Base-by-base conservation (phyloP, 2,797 vertebrate species). In the Huso huso region DNA sequence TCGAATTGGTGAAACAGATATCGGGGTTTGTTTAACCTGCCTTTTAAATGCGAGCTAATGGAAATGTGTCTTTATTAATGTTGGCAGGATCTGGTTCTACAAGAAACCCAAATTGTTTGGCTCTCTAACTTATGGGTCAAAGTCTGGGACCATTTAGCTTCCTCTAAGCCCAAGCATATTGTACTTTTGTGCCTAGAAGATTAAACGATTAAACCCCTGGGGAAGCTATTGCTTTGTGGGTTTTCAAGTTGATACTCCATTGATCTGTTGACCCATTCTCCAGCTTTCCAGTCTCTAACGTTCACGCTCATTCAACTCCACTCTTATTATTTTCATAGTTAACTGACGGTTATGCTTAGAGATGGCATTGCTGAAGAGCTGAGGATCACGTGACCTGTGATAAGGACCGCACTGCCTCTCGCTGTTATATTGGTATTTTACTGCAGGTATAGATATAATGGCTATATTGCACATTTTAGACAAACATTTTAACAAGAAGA, bases 181-280 rank as follows among this genome's bases (percentile, higher is more conserved):
- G 23, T 37, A 37, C 23, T 37, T 37, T 37, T 37, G 23, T 37
- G 23, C 23, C 23, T 37, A 4, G 23, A 37, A 37, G 23, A 4
- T 37, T 37, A 37, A 37, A 37, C 2, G 23, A 37, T 37, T 37
- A 37, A 37, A 37, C 2, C 23, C 23, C 2, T 37, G 23, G 23
- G 23, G 2, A 37, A 37, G 23, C 37, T 69, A 49, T 50, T 52
- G 13, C 15, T 57, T 49, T 61, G 15, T 60, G 66, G 18, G 49
- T 51, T 61, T 67, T 52, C 23, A 49, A 61, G 59, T 67, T 67
- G 50, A 67, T 61, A 61, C 50, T n/a, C 48, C 23, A 51, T 48
- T 18, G 63, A 66, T 55, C 48, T 62, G 59, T 18, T 66, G 69
- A 50, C 60, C 51, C 63, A 57, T 69, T 66, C 59, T 12, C 11